Evolutionary conservation across 2,797 vertebrate species (phyloP).

Genomic region (Anabacerthia variegaticeps): DNA sequence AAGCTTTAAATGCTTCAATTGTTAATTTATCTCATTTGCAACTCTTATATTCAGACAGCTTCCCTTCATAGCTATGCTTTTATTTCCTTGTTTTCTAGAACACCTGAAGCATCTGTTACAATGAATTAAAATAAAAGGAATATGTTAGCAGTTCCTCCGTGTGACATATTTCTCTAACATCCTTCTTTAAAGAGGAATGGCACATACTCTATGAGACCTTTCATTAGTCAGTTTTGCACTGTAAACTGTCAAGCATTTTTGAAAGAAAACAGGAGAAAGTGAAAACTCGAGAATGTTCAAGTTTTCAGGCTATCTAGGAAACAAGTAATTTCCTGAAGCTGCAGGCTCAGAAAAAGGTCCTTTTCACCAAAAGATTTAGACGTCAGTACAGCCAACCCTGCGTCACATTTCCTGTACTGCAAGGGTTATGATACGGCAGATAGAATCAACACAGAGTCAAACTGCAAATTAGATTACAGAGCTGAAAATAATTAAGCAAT

Average conservation of each 20-base stretch:
- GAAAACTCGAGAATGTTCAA: neutral
- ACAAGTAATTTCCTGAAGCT: neutral
- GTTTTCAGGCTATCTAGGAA: conserved; percentile 1
- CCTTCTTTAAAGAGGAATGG: conserved; percentile 34
- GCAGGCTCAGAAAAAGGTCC: neutral
- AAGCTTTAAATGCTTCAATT: neutral
- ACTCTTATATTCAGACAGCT: neutral
- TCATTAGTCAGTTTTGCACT: conserved; percentile 27
- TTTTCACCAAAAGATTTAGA: neutral
- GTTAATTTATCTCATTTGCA: neutral
- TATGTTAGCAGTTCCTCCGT: conserved; percentile 60
- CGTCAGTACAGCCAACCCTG: neutral
- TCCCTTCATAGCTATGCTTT: neutral
- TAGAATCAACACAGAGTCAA: conserved; percentile 57
- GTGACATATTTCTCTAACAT: conserved; percentile 56
- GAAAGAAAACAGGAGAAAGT: neutral
- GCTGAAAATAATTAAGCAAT: conserved; percentile 68
- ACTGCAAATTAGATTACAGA: conserved; percentile 61
- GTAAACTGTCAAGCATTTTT: conserved; percentile 36
- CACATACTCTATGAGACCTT: conserved; percentile 1
- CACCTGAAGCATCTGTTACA: conserved; percentile 55
- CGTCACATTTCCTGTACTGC: neutral
- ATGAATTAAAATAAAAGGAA: conserved; percentile 68
- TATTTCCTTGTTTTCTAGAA: conserved; percentile 15
- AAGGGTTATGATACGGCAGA: neutral